A percentile compares a stretch with the other conserved stretches of the same genome.
These are phyloP conservation scores for Heliconius cydno DNA, from an alignment of 2,888 invertebrate species.

Conservation along the genomic window DNA sequence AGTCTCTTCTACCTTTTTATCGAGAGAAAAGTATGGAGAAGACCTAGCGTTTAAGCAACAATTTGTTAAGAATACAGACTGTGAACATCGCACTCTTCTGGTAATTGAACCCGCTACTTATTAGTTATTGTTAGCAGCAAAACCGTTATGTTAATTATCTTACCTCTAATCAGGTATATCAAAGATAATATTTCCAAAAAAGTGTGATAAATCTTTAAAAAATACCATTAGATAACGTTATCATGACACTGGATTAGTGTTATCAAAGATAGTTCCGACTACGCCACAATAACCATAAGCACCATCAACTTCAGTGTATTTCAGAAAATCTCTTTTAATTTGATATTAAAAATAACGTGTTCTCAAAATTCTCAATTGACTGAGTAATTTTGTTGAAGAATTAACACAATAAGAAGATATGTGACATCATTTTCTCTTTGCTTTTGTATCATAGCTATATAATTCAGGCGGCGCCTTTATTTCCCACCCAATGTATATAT, in stretches of 20 bases:
- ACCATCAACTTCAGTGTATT: neutral
- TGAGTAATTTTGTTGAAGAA: neutral
- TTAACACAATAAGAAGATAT: neutral
- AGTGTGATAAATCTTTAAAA: no score
- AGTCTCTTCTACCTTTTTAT: neutral
- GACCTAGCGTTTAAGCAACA: neutral
- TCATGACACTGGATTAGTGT: neutral
- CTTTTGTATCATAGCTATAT: neutral
- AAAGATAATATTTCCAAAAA: no score
- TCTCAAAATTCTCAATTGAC: neutral
- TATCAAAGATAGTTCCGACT: neutral
- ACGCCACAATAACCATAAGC: neutral
- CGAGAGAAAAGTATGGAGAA: neutral
- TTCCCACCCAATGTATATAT: neutral
- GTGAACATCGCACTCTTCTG: neutral
- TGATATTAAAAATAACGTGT: neutral
- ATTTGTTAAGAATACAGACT: neutral
- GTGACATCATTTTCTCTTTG: neutral
- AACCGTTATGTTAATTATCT: no score
- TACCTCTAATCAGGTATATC: no score
- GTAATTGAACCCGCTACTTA: neutral
- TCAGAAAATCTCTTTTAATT: neutral
- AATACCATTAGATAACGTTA: neutral
- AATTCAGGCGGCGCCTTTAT: no score
- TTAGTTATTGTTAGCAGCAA: neutral